phyloP scores from a whole-genome alignment of 2,113 vertebrate genomes.

The Callaeas wilsoni region DNA sequence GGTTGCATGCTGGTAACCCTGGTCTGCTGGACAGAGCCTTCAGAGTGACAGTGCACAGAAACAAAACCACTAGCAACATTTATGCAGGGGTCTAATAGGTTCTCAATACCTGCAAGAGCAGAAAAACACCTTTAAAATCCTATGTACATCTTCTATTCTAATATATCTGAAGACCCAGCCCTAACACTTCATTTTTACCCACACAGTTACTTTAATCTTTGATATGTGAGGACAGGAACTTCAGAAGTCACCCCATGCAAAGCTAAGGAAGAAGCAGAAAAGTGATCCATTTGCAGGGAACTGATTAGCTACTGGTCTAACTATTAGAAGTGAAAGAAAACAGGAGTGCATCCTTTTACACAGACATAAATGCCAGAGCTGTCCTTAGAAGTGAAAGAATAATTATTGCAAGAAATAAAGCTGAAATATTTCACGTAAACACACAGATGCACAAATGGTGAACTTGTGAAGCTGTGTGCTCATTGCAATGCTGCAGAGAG shows the following conservation, averaged over 20 bases:
- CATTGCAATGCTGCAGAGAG: not conserved
- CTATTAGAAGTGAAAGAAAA: not conserved
- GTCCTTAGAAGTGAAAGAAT: not conserved
- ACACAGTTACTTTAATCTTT: not conserved
- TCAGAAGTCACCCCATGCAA: not conserved
- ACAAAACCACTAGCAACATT: not conserved
- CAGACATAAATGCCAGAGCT: not conserved
- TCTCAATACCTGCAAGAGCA: accelerated
- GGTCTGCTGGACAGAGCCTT: not conserved
- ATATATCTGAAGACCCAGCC: not conserved
- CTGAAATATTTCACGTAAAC: not conserved
- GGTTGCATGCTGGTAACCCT: accelerated
- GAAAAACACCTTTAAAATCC: not conserved
- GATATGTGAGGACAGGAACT: not conserved
- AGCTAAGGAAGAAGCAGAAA: not conserved
- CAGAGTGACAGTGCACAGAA: not conserved
- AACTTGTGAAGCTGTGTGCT: not conserved
- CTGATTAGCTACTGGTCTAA: not conserved
- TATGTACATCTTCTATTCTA: not conserved
- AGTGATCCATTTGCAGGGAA: not conserved
- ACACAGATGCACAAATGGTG: not conserved
- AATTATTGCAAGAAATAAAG: not conserved
- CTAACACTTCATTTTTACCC: not conserved
- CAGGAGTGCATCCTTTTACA: not conserved
- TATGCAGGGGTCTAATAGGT: not conserved